Evolutionary conservation across 2,113 vertebrate species (phyloP).

Genomic region (Ptilorrhoa leucosticta): DNA sequence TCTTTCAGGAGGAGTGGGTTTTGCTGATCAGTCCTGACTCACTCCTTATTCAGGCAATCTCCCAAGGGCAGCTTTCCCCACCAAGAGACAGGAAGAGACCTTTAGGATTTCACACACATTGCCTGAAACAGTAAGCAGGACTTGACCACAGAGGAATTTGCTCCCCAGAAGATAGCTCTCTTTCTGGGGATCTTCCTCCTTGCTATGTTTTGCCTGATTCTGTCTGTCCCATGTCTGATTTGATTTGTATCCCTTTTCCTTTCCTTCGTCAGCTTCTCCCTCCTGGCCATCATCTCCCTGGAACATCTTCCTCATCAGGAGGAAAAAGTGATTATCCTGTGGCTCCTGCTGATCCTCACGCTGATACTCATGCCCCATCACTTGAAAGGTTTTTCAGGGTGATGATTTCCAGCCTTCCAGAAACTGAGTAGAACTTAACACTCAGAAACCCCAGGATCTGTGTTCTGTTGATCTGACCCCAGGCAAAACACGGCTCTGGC

Average conservation of each 20-base stretch:
- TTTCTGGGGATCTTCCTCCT: background rate
- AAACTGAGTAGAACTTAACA: slow-evolving; percentile 6
- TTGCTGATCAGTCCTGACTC: background rate
- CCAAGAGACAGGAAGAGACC: background rate
- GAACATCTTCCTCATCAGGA: background rate
- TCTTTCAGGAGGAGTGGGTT: background rate
- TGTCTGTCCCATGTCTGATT: background rate
- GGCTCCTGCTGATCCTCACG: background rate
- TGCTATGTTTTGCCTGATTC: background rate
- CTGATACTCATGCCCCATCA: background rate
- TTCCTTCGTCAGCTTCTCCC: background rate
- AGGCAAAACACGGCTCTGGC: slow-evolving; percentile 7
- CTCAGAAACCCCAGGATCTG: background rate
- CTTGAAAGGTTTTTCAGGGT: background rate
- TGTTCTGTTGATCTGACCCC: slow-evolving; percentile 19
- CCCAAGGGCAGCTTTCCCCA: background rate
- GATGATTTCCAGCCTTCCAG: background rate
- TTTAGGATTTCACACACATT: background rate
- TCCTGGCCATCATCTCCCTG: background rate
- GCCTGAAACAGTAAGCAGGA: background rate
- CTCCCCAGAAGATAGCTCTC: background rate
- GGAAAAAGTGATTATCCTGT: background rate
- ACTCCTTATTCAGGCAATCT: background rate
- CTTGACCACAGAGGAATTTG: background rate
- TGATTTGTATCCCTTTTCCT: background rate